A percentile compares a stretch with the other conserved stretches of the same genome.
These are phyloP conservation scores for Loris lydekkerianus DNA, from an alignment of 2,797 vertebrate genomes.

Conservation along the genomic window DNA sequence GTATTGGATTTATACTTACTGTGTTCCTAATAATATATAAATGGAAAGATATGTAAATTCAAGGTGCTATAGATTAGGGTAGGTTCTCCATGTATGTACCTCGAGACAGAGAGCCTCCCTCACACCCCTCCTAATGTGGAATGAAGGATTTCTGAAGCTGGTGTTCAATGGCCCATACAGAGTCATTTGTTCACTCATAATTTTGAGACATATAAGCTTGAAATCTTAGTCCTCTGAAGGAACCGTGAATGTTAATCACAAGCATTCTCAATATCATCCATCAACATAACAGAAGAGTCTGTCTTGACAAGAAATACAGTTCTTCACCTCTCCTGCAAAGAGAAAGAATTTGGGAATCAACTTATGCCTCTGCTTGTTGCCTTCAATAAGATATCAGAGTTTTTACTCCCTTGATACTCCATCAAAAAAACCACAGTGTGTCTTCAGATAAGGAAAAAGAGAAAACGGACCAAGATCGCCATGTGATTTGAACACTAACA, in stretches of 20 bases:
- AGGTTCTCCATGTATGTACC: background rate
- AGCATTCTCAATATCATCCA: background rate
- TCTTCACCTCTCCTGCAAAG: background rate
- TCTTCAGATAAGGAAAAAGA: background rate
- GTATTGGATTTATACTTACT: background rate
- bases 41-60: slow-evolving; percentile 5
- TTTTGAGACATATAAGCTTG: background rate
- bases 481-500: slow-evolving; percentile 23
- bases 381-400: background rate
- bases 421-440: background rate
- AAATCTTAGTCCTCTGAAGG: background rate
- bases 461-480: background rate
- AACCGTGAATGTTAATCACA: background rate
- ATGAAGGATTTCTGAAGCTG: background rate
- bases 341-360: background rate
- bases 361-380: background rate
- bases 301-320: background rate
- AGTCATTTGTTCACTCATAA: background rate
- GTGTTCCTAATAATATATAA: background rate
- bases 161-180: background rate
- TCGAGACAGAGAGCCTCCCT: background rate
- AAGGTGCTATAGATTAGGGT: background rate
- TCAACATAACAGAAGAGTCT: background rate
- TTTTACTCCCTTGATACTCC: background rate
- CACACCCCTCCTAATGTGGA: background rate